phyloP scores from a whole-genome alignment of 2,888 invertebrate species.

The Phytoseiulus persimilis region DNA sequence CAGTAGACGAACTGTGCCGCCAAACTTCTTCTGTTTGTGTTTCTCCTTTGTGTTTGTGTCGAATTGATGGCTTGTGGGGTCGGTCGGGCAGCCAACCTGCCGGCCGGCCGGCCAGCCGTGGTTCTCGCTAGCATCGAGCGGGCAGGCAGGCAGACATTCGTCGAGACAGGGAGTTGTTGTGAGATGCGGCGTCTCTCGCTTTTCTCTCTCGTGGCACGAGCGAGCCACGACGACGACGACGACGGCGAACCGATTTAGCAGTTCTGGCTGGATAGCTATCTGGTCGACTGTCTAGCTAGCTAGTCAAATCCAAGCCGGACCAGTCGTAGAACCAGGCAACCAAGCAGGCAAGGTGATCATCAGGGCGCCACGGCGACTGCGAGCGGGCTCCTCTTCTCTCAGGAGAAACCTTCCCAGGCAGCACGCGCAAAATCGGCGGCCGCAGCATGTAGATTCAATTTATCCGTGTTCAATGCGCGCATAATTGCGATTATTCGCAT shows the following conservation, averaged over 20 bases:
- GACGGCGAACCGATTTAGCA: neutral
- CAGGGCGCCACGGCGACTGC: neutral
- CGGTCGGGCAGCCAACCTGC: neutral
- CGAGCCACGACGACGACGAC: neutral
- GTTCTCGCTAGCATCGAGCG: neutral
- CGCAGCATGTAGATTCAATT: neutral
- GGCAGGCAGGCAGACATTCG: neutral
- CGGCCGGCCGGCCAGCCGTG: neutral
- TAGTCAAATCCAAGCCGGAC: neutral
- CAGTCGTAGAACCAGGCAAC: neutral
- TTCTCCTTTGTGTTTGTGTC: neutral
- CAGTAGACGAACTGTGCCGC: neutral
- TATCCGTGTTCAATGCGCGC: neutral
- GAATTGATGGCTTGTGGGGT: neutral
- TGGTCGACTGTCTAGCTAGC: neutral
- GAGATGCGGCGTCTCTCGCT: neutral
- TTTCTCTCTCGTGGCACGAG: neutral
- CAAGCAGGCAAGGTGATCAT: neutral
- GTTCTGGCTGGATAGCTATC: constrained; percentile 5
- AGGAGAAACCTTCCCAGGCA: neutral
- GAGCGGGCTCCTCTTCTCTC: neutral
- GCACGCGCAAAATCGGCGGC: neutral
- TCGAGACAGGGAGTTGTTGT: constrained; percentile 5
- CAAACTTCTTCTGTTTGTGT: neutral
- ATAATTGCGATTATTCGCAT: neutral